Conservation (phyloP, 2,797 vertebrate species). For the Anabacerthia variegaticeps region DNA sequence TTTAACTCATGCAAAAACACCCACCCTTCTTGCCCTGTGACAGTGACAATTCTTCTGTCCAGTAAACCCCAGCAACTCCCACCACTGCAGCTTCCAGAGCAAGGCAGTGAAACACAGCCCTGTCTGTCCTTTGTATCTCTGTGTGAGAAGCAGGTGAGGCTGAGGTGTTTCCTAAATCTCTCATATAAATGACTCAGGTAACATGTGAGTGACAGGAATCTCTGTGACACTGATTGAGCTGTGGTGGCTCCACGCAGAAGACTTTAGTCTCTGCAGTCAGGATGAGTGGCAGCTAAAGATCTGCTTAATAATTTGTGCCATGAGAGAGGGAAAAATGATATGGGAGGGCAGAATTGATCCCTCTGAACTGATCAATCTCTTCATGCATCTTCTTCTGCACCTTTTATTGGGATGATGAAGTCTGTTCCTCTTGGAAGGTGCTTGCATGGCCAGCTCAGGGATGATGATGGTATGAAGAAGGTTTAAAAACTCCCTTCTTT, state of each 20-base stretch:
- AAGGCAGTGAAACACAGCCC: neutral
- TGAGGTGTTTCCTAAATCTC: slow-evolving; percentile 9
- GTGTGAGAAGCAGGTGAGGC: neutral
- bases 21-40: neutral
- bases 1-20: neutral
- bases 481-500: neutral
- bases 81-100: neutral
- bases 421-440: neutral
- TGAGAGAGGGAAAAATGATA: neutral
- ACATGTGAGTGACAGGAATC: slow-evolving; percentile 69
- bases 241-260: slow-evolving; percentile 22
- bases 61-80: neutral
- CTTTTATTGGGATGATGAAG: fast-evolving
- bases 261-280: slow-evolving; percentile 16
- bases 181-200: slow-evolving; percentile 77
- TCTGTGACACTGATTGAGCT: slow-evolving; percentile 48
- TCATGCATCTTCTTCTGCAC: neutral
- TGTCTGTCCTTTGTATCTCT: neutral
- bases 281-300: slow-evolving; percentile 44
- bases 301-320: slow-evolving; percentile 62
- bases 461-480: neutral
- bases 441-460: neutral
- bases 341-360: neutral
- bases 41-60: neutral
- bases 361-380: neutral